Conservation (phyloP, 2,113 vertebrate genomes). For the Anoplopoma fimbria region DNA sequence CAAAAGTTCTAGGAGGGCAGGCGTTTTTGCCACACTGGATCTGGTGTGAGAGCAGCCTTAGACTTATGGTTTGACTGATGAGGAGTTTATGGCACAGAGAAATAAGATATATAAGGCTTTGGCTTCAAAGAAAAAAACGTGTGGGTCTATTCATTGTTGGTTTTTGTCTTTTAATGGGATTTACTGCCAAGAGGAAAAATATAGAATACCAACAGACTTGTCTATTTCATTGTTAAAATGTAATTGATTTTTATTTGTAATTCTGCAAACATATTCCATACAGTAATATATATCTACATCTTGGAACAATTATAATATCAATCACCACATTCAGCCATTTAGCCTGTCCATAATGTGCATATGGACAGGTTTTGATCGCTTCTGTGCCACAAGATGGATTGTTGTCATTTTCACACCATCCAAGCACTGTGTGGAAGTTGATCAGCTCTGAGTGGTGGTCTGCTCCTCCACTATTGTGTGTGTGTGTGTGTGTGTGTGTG, state of each 20-base stretch:
- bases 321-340: neutral
- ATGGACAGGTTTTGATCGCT: neutral
- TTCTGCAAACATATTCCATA: neutral
- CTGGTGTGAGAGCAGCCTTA: too few relatives aligned
- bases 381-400: conserved; percentile 1
- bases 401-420: neutral
- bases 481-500: conserved; percentile 7
- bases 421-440: conserved; percentile 29
- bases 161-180: neutral
- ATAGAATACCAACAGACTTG: neutral
- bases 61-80: too few relatives aligned
- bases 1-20: too few relatives aligned
- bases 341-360: neutral
- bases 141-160: neutral
- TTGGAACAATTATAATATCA: neutral
- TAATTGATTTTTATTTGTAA: neutral
- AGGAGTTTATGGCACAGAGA: neutral
- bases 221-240: neutral
- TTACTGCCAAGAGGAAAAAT: neutral
- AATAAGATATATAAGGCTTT: neutral
- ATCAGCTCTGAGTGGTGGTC: conserved; percentile 42
- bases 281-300: neutral
- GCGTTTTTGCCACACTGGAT: too few relatives aligned
- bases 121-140: neutral
- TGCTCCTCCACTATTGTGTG: conserved; percentile 29